Evolutionary conservation across 2,797 vertebrate genomes (phyloP).

Genomic region (Channa striata): DNA sequence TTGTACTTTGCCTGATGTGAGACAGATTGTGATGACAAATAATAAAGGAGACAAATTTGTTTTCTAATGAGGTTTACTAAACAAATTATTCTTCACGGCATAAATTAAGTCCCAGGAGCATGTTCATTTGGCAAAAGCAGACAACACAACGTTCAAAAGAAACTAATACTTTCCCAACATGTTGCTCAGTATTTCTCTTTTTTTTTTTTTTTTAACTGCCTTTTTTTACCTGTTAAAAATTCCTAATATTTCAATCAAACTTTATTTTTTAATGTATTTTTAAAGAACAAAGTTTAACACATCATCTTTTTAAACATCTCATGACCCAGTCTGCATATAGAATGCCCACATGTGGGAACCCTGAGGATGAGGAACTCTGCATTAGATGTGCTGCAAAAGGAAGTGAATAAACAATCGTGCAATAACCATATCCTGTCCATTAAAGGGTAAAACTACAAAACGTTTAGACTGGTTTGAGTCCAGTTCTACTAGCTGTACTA

Average conservation of each 20-base stretch:
- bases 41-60: neutral
- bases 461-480: neutral
- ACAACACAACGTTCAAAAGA: too few relatives aligned
- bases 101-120: constrained; percentile 9
- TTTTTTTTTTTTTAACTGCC: neutral
- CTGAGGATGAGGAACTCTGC: neutral
- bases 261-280: too few relatives aligned
- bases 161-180: too few relatives aligned
- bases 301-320: neutral
- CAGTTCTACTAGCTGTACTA: neutral
- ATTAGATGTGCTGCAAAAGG: neutral
- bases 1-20: too few relatives aligned
- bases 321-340: neutral
- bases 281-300: neutral
- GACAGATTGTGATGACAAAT: too few relatives aligned
- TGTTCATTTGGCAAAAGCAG: constrained; percentile 8
- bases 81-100: constrained; percentile 7
- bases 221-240: too few relatives aligned
- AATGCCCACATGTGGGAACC: neutral
- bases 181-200: too few relatives aligned
- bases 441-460: neutral
- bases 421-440: neutral
- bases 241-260: too few relatives aligned
- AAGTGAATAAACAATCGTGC: constrained; percentile 13
- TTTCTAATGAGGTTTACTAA: constrained; percentile 36